Evolutionary conservation across 2,113 vertebrate genomes (phyloP), one percentile per base, ranked within the genome.

Genomic region (Garra rufa): DNA sequence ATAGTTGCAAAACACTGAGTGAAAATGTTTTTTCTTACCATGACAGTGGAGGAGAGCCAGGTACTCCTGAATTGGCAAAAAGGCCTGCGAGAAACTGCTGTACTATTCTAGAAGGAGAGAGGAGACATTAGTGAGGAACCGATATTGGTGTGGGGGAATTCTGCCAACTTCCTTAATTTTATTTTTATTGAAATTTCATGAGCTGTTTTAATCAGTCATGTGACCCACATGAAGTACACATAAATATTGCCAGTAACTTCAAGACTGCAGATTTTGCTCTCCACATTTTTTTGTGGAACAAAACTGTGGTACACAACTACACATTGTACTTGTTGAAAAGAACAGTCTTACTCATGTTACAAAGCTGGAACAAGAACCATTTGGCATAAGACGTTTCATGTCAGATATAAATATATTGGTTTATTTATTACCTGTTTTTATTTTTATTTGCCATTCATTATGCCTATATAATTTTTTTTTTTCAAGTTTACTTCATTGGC

Each of bases 1-100:
- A 13, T 52, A 9, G 24, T 46, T 46, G 9, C 43, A 55, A 50
- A 75, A 75, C 34, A 46, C 6, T 3, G 9, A 6, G 14, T 52
- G 6, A 26, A 50, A 79, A 65, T 7, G 67, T 69, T 74, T 69
- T 7, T 46, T 88, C n/a, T 95, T 93, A 99, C 98, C 97, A 98
- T 84, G 98, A 97, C 43, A 98, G 95, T 1, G 97, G 96, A 1
- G 96, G 95, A 0, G 96, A 96, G 76, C 97, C 96, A 3, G 97
- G 95, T 67, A 97, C 90, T 3, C 96, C 95, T 4, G 98, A 96
- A 92, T 97, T 99, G 80, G 97, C 96, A 86, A 99, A 97, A 83
- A 99, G 96, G 28, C 97, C 97, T 1, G 97, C 96, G 38, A 99
- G 97, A 92, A 99, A 97, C 93, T 99, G 98, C 86, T 99, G 98